Evolutionary conservation across 2,797 vertebrate species (phyloP), one percentile per base, ranked within the genome.

Genomic region (Mustela erminea): DNA sequence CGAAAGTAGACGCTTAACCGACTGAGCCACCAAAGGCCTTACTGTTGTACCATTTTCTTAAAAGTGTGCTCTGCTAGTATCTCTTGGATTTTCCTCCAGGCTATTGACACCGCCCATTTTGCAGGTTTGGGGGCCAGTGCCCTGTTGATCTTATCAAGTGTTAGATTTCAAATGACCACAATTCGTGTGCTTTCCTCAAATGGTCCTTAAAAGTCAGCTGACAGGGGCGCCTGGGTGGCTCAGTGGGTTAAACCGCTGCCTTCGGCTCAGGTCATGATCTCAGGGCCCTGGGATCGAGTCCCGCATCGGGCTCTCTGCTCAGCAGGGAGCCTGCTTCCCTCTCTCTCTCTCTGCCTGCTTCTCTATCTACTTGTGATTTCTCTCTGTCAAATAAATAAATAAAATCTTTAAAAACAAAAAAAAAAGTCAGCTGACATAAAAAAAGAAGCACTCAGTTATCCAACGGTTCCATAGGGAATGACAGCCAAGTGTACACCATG

Each of bases 1-100:
- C 15, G 1, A 66, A 66, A 3, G 32, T 15, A n/a, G 32, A 32
- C 0, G 29, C 15, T n/a, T n/a, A 66, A n/a, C 15, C 7, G 0
- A 29, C 62, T 66, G 62, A 32, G 62, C 15, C 62, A n/a, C 62
- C 7, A 0, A 66, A 29, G 32, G 2, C 29, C 62, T 2, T 7
- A 7, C 15, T 66, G 62, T 66, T 66, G n/a, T 35, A 70, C n/a
- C 66, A 70, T 74, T 74, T 74, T 43, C 52, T 94, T 83, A 15
- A 49, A 93, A 93, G 35, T 75, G 3, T 2, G 7, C 7, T 60
- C 18, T 13, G 14, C 29, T 52, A 17, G 20, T 56, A 74, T 21
- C 23, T 6, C 41, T 10, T 18, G 35, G 23, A n/a, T 87, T 89
- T 86, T 62, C 78, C 83, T 52, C 66, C 32, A 74, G 66, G 29